Evolutionary conservation across 2,888 invertebrate species (phyloP).

Genomic region (Drosophila limbata): DNA sequence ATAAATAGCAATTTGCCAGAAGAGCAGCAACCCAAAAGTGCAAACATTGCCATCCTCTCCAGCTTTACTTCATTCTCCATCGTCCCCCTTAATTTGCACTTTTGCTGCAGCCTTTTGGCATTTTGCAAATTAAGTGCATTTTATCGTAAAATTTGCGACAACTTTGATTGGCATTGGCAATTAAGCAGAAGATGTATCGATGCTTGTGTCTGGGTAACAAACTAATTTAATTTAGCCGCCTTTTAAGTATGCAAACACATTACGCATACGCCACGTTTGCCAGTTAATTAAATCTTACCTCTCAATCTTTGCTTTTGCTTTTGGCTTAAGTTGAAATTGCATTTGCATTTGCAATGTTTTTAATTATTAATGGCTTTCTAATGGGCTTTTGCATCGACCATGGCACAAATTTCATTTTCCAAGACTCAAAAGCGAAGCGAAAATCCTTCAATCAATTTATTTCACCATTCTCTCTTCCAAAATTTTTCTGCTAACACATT

Average conservation of each 20-base stretch:
- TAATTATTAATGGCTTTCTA: conserved; percentile 27
- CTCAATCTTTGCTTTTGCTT: conserved; percentile 7
- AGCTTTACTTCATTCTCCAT: not conserved
- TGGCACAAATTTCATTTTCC: conserved; percentile 22
- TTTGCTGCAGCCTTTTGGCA: conserved; percentile 16
- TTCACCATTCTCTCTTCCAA: conserved; percentile 7
- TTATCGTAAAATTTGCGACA: conserved; percentile 45
- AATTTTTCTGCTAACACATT: conserved; percentile 21
- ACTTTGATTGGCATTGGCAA: conserved; percentile 56
- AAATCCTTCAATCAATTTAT: conserved; percentile 13
- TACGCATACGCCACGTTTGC: conserved; percentile 37
- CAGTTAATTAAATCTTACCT: conserved; percentile 51
- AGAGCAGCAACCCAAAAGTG: conserved; percentile 28
- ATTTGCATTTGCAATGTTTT: conserved; percentile 31
- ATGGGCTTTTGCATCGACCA: conserved; percentile 4
- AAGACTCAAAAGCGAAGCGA: conserved; percentile 12
- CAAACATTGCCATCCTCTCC: conserved; percentile 3
- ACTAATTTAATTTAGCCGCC: conserved; percentile 40
- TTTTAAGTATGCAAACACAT: conserved; percentile 26
- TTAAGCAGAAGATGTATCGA: conserved; percentile 36
- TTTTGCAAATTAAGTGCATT: conserved; percentile 55
- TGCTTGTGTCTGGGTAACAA: conserved; percentile 11
- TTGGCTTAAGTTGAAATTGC: conserved; percentile 38
- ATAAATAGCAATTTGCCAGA: conserved; percentile 65
- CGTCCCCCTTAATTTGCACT: not conserved